Percentiles rank a stretch among this genome's conserved stretches.
Evolutionary conservation across 2,888 invertebrate species (phyloP).

Genomic region (Xylota sylvarum): DNA sequence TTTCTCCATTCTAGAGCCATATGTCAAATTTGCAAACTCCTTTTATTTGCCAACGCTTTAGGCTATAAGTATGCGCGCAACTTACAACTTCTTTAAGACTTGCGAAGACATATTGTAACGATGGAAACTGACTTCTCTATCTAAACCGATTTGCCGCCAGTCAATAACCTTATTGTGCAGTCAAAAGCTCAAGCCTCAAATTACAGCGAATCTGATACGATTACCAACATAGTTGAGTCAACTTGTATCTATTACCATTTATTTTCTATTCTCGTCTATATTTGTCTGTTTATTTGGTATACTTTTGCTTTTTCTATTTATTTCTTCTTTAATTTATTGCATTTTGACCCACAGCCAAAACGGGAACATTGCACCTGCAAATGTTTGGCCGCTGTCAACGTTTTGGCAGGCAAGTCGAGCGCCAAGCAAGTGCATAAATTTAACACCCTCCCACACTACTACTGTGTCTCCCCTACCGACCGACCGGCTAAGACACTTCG

Average conservation of each 20-base stretch:
- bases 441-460: constrained; percentile 65
- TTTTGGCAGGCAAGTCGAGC: constrained; percentile 73
- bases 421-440: constrained; percentile 76
- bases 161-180: constrained; percentile 52
- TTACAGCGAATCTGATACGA: constrained; percentile 57
- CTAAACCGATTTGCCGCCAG: constrained; percentile 14
- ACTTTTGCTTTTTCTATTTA: constrained; percentile 20
- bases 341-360: constrained; percentile 75
- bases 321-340: constrained; percentile 57
- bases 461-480: neutral
- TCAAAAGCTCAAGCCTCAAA: constrained; percentile 32
- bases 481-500: constrained; percentile 50
- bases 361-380: constrained; percentile 77
- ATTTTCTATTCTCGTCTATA: constrained; percentile 33
- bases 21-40: neutral
- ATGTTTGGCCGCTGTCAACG: constrained; percentile 76
- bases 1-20: too few species aligned
- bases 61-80: neutral
- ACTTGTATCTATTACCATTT: constrained; percentile 49
- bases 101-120: neutral
- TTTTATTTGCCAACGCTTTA: neutral
- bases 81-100: neutral
- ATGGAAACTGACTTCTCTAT: neutral
- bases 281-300: constrained; percentile 45
- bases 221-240: constrained; percentile 56